Percentiles rank a stretch among this genome's conserved stretches.
phyloP scores from a whole-genome alignment of 2,888 invertebrate genomes.

The Seira ritae region DNA sequence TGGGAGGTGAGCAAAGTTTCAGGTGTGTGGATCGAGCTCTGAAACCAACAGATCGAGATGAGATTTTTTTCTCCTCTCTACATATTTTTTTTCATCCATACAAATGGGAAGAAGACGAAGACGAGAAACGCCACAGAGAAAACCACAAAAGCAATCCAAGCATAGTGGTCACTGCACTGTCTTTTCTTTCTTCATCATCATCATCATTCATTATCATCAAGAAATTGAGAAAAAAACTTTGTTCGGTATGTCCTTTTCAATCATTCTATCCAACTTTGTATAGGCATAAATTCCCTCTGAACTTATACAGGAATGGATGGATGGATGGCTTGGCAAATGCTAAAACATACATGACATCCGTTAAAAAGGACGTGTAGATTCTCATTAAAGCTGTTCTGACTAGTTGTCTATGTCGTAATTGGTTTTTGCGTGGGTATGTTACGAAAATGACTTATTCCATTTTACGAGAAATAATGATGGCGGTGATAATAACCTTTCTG shows the following conservation, averaged over 20 bases:
- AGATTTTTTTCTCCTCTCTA: constrained; percentile 7
- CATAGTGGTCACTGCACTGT: constrained; percentile 54
- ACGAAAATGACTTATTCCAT: constrained; percentile 16
- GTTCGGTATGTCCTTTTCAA: constrained; percentile 56
- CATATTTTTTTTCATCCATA: background rate
- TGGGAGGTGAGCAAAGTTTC: constrained; percentile 74
- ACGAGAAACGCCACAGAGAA: constrained; percentile 10
- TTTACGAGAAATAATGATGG: constrained; percentile 1
- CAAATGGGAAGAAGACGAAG: constrained; percentile 12
- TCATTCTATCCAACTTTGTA: constrained; percentile 39
- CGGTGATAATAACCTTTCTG: background rate
- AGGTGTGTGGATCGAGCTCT: constrained; percentile 73
- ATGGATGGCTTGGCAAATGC: background rate
- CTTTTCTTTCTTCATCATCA: constrained; percentile 44
- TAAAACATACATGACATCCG: constrained; percentile 4
- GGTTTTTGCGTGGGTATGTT: constrained; percentile 19
- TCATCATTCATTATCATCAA: constrained; percentile 65
- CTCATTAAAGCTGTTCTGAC: constrained; percentile 19
- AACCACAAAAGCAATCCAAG: constrained; percentile 36
- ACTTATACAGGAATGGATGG: background rate
- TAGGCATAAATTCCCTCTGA: background rate
- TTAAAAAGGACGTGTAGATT: background rate
- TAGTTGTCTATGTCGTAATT: constrained; percentile 4
- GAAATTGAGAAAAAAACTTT: constrained; percentile 52
- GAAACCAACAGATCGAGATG: constrained; percentile 36